A percentile compares a stretch with the other conserved stretches of the same genome.
Evolutionary conservation across 2,113 vertebrate genomes (phyloP).

Genomic region (Cyrtonyx montezumae): DNA sequence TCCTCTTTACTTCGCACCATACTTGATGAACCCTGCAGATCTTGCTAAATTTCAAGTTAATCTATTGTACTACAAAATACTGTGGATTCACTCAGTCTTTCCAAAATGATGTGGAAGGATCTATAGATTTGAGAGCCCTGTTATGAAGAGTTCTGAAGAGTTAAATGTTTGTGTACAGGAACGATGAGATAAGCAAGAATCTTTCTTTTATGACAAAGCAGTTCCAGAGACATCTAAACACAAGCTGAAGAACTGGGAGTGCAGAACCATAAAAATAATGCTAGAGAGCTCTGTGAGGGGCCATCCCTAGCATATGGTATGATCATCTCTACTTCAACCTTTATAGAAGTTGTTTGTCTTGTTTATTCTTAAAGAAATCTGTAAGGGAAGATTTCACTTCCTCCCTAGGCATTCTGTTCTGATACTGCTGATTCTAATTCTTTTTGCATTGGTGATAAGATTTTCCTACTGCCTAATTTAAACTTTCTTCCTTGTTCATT

Average conservation of each 20-base stretch:
- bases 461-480: not conserved
- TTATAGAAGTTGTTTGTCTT: not conserved
- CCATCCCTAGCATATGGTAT: not conserved
- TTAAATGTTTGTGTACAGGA: not conserved
- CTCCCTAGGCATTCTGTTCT: not conserved
- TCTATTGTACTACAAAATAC: not conserved
- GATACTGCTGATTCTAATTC: not conserved
- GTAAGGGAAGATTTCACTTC: slow-evolving; percentile 8
- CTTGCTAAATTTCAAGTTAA: not conserved
- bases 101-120: not conserved
- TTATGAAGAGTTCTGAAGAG: not conserved
- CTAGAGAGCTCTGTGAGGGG: not conserved
- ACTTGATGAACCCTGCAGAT: not conserved
- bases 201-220: slow-evolving; percentile 17
- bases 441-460: not conserved
- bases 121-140: not conserved
- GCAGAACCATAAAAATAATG: not conserved
- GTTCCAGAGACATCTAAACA: slow-evolving; percentile 6
- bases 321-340: slow-evolving; percentile 31
- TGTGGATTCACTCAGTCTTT: not conserved
- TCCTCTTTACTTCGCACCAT: not conserved
- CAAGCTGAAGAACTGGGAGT: not conserved
- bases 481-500: not conserved
- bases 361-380: slow-evolving; percentile 24
- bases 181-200: slow-evolving; percentile 12